Evolutionary conservation across 2,113 vertebrate species (phyloP), one percentile per base, ranked within the genome.

Genomic region (Sorex fumeus): DNA sequence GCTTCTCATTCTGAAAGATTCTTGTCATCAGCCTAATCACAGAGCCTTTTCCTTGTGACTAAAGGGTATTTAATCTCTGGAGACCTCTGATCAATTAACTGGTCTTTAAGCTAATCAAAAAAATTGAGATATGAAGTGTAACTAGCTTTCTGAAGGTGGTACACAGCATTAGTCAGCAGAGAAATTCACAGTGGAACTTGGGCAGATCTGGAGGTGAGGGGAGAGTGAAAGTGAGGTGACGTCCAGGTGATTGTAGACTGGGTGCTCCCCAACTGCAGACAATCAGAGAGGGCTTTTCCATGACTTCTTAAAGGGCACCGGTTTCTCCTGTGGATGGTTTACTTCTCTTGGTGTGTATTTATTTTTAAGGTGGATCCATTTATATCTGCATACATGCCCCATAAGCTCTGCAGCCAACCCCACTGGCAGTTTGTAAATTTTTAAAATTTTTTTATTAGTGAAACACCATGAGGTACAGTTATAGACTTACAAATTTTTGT

Each of bases 51-150:
- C 75, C 78, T 76, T 85, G 70, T 92, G 89, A 93, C 89, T 74
- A 93, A 93, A 88, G 82, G 70, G 84, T 92, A 89, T 93, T 94
- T 93, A 87, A 94, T 96, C 91, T 93, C 92, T 62, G 84, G 92
- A 97, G 95, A 94, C 64, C 93, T 92, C 92, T 92, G 96, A 96
- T 96, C 92, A 96, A 96, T 96, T 96, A 96, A 53, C 86, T 84
- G 87, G 84, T 87, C 89, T 94, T 95, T 92, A 96, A 95, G 60
- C 81, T 93, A 96, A 94, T 92, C 96, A 96, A 92, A 81, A 57
- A 81, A 92, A 84, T 88, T 77, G 69, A 92, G 88, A 86, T 75
- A 34, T 27, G 74, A 76, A 2, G 6, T 75, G 83, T 94, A 94
- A 95, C 91, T 88, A 88, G 88, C 77, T 91, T 93, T 78, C 76